A percentile compares a stretch with the other conserved stretches of the same genome.
These are phyloP conservation scores for Platerodrilus igneus DNA, from an alignment of 2,888 invertebrate genomes.

Conservation along the genomic window DNA sequence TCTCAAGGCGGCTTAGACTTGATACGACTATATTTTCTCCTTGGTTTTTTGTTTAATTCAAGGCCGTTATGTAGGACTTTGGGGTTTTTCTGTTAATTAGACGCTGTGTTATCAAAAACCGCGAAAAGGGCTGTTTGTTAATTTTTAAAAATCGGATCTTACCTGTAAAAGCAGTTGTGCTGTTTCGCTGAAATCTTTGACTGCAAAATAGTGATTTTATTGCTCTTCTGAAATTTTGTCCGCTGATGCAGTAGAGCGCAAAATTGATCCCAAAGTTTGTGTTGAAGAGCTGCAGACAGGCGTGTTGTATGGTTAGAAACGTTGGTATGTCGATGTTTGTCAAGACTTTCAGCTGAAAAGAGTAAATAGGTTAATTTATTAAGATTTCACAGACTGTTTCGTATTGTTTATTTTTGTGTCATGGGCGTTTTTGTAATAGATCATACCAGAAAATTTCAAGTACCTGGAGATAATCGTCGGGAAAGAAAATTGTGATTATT, in stretches of 20 bases:
- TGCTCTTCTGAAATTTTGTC: slow-evolving; percentile 70
- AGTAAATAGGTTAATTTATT: slow-evolving; percentile 15
- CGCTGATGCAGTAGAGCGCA: slow-evolving; percentile 73
- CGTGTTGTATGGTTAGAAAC: slow-evolving; percentile 53
- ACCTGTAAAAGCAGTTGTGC: slow-evolving; percentile 28
- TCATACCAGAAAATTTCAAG: too few species aligned
- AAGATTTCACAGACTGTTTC: too few species aligned
- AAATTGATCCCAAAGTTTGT: slow-evolving; percentile 83
- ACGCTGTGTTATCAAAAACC: not conserved
- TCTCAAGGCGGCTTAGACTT: too few species aligned
- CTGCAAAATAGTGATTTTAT: slow-evolving; percentile 28
- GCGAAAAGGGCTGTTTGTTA: too few species aligned
- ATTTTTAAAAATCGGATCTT: slow-evolving; percentile 2
- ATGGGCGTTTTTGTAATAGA: too few species aligned
- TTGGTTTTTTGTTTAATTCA: too few species aligned
- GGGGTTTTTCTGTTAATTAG: slow-evolving; percentile 3
- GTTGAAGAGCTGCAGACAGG: slow-evolving; percentile 66
- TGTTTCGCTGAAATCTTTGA: slow-evolving; percentile 15
- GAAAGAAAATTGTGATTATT: too few species aligned
- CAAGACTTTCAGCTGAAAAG: slow-evolving; percentile 44
- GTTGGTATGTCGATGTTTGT: slow-evolving; percentile 49
- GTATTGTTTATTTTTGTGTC: too few species aligned
- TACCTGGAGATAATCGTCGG: too few species aligned
- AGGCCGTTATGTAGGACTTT: too few species aligned
- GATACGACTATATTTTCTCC: too few species aligned